Evolutionary conservation across 2,113 vertebrate species (phyloP), one percentile per base, ranked within the genome.

Genomic region (Ailuropoda melanoleuca): DNA sequence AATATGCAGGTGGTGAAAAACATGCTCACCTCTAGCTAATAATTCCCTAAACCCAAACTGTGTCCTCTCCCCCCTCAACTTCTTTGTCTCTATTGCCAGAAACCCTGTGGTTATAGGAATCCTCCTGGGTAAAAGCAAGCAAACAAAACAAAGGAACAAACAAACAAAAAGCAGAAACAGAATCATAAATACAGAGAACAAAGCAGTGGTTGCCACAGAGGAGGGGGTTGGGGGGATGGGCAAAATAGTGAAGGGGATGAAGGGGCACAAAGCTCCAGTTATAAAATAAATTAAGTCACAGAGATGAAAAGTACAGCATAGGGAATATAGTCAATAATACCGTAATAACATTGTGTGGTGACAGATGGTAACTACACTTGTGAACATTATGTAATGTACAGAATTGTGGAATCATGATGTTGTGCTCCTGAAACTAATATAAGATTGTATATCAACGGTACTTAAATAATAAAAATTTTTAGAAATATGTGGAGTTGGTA

Each of bases 1-100:
- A 93, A 17, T 88, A 80, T 86, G 93, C 39, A 83, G 29, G 48
- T 97, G 29, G 48, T 97, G 55, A 62, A 93, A 93, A 68, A 56
- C n/a, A 1, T 75, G 11, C 34, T 92, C 4, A 55, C 2, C 12
- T 31, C 46, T 58, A 29, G 37, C 39, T 81, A 88, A 58, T 85
- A 53, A 62, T 26, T 43, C 12, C 24, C 15, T 34, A 68, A 62
- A 15, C 17, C 8, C 68, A 24, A 70, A 77, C 19, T n/a, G 4
- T 53, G 6, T 17, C 9, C 4, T 88, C 55, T 55, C 17, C 14
- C 8, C 31, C 1, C 34, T 19, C 15, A 74, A 12, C 6, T 39
- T 90, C 43, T 85, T 78, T 75, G 10, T 93, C 4, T 87, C 9
- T 62, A 2, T 46, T 91, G 46, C 31, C 48, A 81, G 31, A 80